A percentile compares a stretch with the other conserved stretches of the same genome.
Evolutionary conservation across 1,140 invertebrate genomes (phyloP).

Genomic region (Drosophila repleta): DNA sequence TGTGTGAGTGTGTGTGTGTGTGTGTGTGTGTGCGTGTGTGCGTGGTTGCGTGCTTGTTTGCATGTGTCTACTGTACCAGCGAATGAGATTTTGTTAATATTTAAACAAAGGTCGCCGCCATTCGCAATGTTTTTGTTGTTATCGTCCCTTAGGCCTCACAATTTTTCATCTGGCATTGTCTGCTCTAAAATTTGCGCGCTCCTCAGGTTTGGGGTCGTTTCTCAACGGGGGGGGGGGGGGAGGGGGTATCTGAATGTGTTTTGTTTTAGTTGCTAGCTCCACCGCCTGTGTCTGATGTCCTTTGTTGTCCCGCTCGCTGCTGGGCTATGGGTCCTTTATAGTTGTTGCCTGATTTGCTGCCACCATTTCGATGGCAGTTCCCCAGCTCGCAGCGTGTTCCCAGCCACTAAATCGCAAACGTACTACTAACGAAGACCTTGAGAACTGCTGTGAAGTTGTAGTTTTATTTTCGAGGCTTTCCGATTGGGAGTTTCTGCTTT

Average conservation of each 20-base stretch:
- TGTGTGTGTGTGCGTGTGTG: slow-evolving; percentile 9
- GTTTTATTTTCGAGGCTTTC: no score
- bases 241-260: slow-evolving; percentile 23
- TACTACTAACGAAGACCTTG: no score
- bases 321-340: slow-evolving; percentile 37
- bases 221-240: no score
- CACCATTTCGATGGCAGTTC: slow-evolving; percentile 27
- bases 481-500: slow-evolving; percentile 2
- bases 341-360: slow-evolving; percentile 48
- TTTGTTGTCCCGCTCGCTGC: slow-evolving; percentile 18
- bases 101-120: slow-evolving; percentile 62
- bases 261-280: slow-evolving; percentile 41
- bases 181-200: slow-evolving; percentile 45
- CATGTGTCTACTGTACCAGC: slow-evolving; percentile 20
- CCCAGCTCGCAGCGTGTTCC: slow-evolving; percentile 7
- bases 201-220: background rate
- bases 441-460: no score
- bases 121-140: slow-evolving; percentile 27
- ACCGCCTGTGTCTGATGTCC: slow-evolving; percentile 3
- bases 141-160: slow-evolving; percentile 50
- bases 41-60: slow-evolving; percentile 34
- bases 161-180: slow-evolving; percentile 57
- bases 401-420: background rate
- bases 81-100: slow-evolving; percentile 61
- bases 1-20: background rate